These are phyloP conservation scores for Minunthozetes semirufus DNA, from an alignment of 2,888 invertebrate species.

Conservation along the genomic window DNA sequence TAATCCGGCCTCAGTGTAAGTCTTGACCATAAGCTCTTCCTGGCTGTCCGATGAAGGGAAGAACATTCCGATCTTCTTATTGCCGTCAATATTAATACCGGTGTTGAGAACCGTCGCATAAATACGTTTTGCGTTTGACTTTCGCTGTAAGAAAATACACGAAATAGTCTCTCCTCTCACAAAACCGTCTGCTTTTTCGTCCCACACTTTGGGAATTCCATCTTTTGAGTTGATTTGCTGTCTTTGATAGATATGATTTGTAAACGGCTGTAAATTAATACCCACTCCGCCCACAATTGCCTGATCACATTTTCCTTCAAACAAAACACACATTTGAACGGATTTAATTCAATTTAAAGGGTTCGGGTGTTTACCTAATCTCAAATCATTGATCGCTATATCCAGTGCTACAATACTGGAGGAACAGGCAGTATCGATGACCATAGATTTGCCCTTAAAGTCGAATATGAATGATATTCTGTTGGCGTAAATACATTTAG, in stretches of 20 bases:
- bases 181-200: slow-evolving; percentile 79
- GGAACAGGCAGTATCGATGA: slow-evolving; percentile 38
- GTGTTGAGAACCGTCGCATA: slow-evolving; percentile 81
- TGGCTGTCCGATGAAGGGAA: slow-evolving; percentile 59
- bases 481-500: slow-evolving; percentile 83
- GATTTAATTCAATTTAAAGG: neutral
- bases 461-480: slow-evolving; percentile 88
- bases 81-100: slow-evolving; percentile 85
- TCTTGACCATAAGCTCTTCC: slow-evolving; percentile 60
- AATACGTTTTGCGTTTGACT: slow-evolving; percentile 64
- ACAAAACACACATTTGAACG: neutral
- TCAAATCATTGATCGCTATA: slow-evolving; percentile 60
- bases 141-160: slow-evolving; percentile 65
- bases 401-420: slow-evolving; percentile 43
- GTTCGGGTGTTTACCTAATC: slow-evolving; percentile 60
- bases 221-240: slow-evolving; percentile 85
- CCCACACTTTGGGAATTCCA: slow-evolving; percentile 90
- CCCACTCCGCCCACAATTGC: slow-evolving; percentile 61
- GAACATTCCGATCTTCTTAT: slow-evolving; percentile 63
- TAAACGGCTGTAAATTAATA: slow-evolving; percentile 51
- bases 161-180: slow-evolving; percentile 72
- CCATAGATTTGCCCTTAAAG: slow-evolving; percentile 58
- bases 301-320: slow-evolving; percentile 77
- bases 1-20: slow-evolving; percentile 73
- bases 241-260: slow-evolving; percentile 70